Conservation (phyloP, 2,888 invertebrate species). For the Pseudococcus viburni region DNA sequence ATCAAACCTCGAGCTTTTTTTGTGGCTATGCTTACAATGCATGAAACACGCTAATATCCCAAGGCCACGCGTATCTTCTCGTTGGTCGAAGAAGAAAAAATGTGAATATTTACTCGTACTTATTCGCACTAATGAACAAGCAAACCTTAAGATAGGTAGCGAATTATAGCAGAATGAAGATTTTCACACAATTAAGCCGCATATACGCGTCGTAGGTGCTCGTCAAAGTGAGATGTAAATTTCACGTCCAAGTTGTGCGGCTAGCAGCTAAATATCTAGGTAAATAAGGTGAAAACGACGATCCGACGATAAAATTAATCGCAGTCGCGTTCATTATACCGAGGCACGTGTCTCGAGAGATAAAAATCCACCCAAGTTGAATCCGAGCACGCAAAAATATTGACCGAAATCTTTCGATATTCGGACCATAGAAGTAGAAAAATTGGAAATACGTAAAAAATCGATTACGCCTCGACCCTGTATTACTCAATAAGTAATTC, state of each 20-base stretch:
- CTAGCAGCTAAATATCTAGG: background rate
- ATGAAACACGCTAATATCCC: conserved; percentile 35
- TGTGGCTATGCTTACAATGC: conserved; percentile 42
- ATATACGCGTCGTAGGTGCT: conserved; percentile 7
- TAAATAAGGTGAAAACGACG: conserved; percentile 7
- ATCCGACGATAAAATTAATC: background rate
- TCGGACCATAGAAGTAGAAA: background rate
- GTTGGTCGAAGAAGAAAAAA: background rate
- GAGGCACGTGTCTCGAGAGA: background rate
- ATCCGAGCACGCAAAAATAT: background rate
- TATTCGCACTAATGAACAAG: conserved; percentile 19
- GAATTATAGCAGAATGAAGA: conserved; percentile 11
- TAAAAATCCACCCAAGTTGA: background rate
- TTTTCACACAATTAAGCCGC: background rate
- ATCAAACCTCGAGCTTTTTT: background rate
- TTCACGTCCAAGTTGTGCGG: background rate
- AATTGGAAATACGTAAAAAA: background rate
- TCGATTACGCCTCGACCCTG: background rate
- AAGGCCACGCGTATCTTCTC: conserved; percentile 23
- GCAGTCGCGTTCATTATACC: background rate
- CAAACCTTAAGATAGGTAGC: conserved; percentile 14
- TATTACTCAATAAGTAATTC: conserved; percentile 46
- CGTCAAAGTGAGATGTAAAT: conserved; percentile 14
- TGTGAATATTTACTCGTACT: conserved; percentile 28
- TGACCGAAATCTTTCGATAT: background rate